Evolutionary conservation across 1,140 invertebrate species (phyloP), one percentile per base, ranked within the genome.

Genomic region (Cataglyphis hispanica): DNA sequence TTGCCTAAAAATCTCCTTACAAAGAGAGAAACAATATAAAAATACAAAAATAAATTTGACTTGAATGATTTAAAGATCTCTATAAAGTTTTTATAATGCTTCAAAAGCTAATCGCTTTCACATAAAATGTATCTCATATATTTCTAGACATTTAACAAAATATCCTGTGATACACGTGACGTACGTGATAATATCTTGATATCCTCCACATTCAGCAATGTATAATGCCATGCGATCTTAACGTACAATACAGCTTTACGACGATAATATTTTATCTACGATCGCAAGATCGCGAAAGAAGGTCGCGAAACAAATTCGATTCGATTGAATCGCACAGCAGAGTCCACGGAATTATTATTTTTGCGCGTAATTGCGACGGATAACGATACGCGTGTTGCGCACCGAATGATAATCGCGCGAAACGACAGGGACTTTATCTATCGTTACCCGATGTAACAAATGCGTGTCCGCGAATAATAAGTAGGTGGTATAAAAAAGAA

Each of bases 391-490:
- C 11, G 43, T 34, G 46, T 50, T 19, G 46, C 31, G 40, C 8
- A 34, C 22, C 58, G n/a, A 60, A n/a, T 19, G 27, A 72, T 61
- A 70, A 81, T 72, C 66, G 27, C 50, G 16, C 34, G 16, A 66
- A 34, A 66, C 40, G n/a, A 69, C 60, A 13, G 22, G 22, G 46
- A 1, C 46, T 46, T 80, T 56, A 80, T 69, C 64, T 81, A 16
- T 11, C 34, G 25, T n/a, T 22, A 7, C 7, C 7, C 67, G 40
- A 58, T 13, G n/a, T 43, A 72, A 72, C 13, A 58, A 83, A 74
- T 37, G 67, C 56, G 53, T 83, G 37, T 60, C 25, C 53, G 40
- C 19, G 43, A 83, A 72, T 83, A 83, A 83, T 60, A 74, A 83
- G 53, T 31, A 34, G 37, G 43, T 27, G 25, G 37, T 43, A 16